Base-by-base conservation (phyloP, 2,888 invertebrate species). In the Oligia latruncula region DNA sequence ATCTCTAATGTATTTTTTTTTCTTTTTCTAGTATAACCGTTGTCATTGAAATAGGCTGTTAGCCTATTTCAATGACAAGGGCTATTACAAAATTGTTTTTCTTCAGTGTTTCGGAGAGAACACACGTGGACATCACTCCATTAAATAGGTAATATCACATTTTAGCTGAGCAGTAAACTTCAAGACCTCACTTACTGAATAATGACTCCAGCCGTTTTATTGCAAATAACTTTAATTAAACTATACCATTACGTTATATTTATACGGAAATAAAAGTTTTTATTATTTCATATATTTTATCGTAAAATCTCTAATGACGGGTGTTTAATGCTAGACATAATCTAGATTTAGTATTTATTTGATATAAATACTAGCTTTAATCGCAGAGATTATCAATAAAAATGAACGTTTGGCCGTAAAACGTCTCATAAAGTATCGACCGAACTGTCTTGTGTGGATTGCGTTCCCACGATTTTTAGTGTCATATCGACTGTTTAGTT, bases 161-260 rank as follows among this genome's bases (percentile, higher is more conserved):
- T 84, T 84, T 17, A 76, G 46, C 29, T 9, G 11, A 40, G 58
- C 49, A 49, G 46, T 74, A 20, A 58, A 77, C 40, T 65, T 23
- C 6, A 29, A 58, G 71, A 74, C 58, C 11, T 75, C 5, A 58
- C 52, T 79, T 64, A 66, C 82, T 82, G 77, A 86, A 66, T 76
- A 71, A 87, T 87, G 74, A 66, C 78, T 40, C 4, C 15, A n/a
- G 29, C 72, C 60, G 74, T 78, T 86, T 86, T 77, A 88, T 88
- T 71, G 74, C 84, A 71, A 67, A 81, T 86, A 77, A 87, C 82
- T 87, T 87, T 87, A 87, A 87, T 88, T 87, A 87, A 84, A 84
- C 75, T 80, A 68, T 68, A 35, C 40, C 71, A 86, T 86, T 82
- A 81, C 49, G 23, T 82, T 81, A 81, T 80, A 83, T 82, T 85